These are phyloP conservation scores for Propithecus perrieri DNA, from an alignment of 2,797 vertebrate genomes.

Conservation along the genomic window DNA sequence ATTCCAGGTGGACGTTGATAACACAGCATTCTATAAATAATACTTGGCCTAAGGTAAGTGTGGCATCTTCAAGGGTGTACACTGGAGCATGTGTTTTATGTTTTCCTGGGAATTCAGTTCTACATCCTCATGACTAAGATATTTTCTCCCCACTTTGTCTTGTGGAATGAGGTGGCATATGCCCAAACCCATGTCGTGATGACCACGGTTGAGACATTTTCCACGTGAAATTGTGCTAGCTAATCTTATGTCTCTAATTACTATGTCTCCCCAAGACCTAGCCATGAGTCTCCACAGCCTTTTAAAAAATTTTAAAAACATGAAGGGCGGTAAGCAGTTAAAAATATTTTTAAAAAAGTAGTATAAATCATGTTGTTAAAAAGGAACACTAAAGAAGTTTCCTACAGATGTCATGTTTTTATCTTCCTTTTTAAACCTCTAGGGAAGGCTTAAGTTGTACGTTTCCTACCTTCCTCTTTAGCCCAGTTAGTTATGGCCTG, in stretches of 20 bases:
- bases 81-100: constrained; percentile 14
- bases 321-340: constrained; percentile 13
- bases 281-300: constrained; percentile 11
- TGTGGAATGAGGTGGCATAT: constrained; percentile 66
- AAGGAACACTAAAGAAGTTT: neutral
- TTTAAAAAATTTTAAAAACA: constrained; percentile 42
- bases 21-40: neutral
- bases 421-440: constrained; percentile 10
- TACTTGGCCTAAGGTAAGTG: neutral
- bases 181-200: constrained; percentile 51
- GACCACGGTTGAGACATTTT: constrained; percentile 65
- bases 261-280: neutral
- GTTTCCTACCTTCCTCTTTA: neutral
- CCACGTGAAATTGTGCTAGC: constrained; percentile 61
- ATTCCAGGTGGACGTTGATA: neutral
- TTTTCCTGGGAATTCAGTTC: constrained; percentile 54
- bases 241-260: constrained; percentile 63
- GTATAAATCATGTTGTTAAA: constrained; percentile 36
- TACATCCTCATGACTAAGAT: constrained; percentile 55
- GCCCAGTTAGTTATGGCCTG: neutral
- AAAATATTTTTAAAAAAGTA: constrained; percentile 41
- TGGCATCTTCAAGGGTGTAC: constrained; percentile 41
- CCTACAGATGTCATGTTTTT: neutral
- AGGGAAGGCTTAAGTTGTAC: neutral
- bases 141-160: constrained; percentile 54